Evolutionary conservation across 1,140 invertebrate species (phyloP), one percentile per base, ranked within the genome.

Genomic region (Cotesia typhae): DNA sequence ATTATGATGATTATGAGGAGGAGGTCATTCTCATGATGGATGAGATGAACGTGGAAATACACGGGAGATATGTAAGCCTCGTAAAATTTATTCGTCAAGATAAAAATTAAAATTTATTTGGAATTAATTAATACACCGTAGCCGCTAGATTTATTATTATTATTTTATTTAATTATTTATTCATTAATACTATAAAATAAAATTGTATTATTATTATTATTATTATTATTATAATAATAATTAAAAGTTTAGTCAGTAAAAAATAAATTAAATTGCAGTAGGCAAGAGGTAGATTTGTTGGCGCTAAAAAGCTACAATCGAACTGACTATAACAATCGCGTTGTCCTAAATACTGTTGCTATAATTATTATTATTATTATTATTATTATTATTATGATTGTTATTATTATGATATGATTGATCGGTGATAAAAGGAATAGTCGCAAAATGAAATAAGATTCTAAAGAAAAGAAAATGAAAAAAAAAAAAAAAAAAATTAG

Each of bases 1-100:
- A 85, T 76, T 77, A 75, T 76, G 82, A 85, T 82, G 83, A 86
- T 81, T 81, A 80, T 77, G 84, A 86, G 78, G 85, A 87, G 71
- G 82, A 85, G 69, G 79, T 79, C 71, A 77, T 83, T 81, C 81
- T 86, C 69, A 77, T 80, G 78, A 75, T 84, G 83, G 80, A 86
- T 78, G 81, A 86, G 78, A 81, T 86, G 79, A 78, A 80, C 77
- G 78, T 85, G 80, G 85, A 86, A 75, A 79, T 84, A 73, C 81
- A 83, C 76, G 85, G 71, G 41, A 20, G 84, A 77, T 86, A 86
- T 78, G 84, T 85, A 86, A 87, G 84, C 83, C 53, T 64, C 12
- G 14, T n/a, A 12, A 64, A 64, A 64, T 12, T 36, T 36, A 20
- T 60, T 36, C 17, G 5, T 20, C 59, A 35, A 60, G 17, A 12